Evolutionary conservation across 1,140 invertebrate genomes (phyloP), one percentile per base, ranked within the genome.

Genomic region (Scaptomyza hsui): DNA sequence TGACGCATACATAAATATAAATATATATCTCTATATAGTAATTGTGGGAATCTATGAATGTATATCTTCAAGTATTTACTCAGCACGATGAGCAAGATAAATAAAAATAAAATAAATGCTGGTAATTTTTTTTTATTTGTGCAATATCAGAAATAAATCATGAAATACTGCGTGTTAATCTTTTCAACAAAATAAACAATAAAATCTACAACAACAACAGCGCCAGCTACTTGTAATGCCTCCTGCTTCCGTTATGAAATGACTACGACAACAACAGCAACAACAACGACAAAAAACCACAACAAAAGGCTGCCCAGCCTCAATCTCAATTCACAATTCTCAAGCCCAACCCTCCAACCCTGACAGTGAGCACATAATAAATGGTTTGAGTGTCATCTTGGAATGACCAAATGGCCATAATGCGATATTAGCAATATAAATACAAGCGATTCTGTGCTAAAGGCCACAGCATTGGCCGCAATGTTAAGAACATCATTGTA

Each of bases 121-220:
- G 56, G 48, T 76, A 69, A 86, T 81, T 85, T 88, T 61, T 81
- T 85, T 88, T 61, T 85, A 86, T 76, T 70, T 80, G 65, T 88
- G 82, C 69, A 74, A 86, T 78, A 72, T 72, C 60, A 56, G 48
- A 78, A 59, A 86, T 88, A 75, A 88, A 86, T 88, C 82, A 75
- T 61, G 41, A 74, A 56, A 72, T 72, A 78, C 60, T 77, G 73
- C 68, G 63, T 63, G 69, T 80, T 85, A 77, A 85, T 86, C 73
- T 77, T 74, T 75, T 71, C 74, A 82, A 82, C 63, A 76, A 73
- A 73, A 72, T 57, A 79, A 86, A 80, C 64, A 82, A 45, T 24
- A 61, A 21, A 13, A 24, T 21, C 19, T 59, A 29, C 16, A 47
- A 59, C 56, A 26, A 62, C 18, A 55, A 26, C 15, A 51, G 37